Base-by-base conservation (phyloP, 2,113 vertebrate genomes). In the Pelvicachromis taeniatus region DNA sequence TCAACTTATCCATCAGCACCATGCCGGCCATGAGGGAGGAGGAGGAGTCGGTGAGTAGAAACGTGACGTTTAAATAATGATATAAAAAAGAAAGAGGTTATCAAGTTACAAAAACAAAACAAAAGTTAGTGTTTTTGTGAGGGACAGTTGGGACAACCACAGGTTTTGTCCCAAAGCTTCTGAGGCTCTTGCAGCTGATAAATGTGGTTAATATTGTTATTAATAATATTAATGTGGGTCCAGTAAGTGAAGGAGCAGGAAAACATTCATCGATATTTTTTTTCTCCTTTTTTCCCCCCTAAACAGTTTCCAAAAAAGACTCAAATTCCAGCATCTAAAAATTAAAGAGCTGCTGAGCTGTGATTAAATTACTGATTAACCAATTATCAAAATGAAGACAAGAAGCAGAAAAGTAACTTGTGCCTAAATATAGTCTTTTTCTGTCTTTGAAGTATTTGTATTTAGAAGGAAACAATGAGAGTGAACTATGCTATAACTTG, bases 1-100 rank as follows among this genome's bases (percentile, higher is more conserved):
- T 99, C 95, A 99, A 99, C 93, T 97, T 99, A 23, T 99, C 98
- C 80, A 97, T 99, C 95, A 99, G 99, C 96, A 99, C 99, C 93
- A 97, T 99, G 97, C 99, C 99, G 29, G 97, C 96, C 88, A 96
- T 99, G 95, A 97, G 99, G 90, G 97, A 97, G 83, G 98, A 99
- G 23, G 98, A 99, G 92, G 98, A 99, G 94, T 96, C 94, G 94
- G 99, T 99, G 96, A 97, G 97, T 91, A 12, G 11, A 38, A 50
- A 8, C 0, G 21, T 48, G 11, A 2, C 0, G 17, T 23, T 48
- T 9, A 21, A 42, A 14, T 33, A 4, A 13, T 7, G 2, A 38
- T 45, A 21, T 59, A 31, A 23, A 68, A 48, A 48, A 48, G 3
- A n/a, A 23, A 68, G 2, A 26, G 21, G 2, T 70, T 45, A 4